Evolutionary conservation across 1,140 invertebrate species (phyloP).

Genomic region (Drosophila kohkoa): DNA sequence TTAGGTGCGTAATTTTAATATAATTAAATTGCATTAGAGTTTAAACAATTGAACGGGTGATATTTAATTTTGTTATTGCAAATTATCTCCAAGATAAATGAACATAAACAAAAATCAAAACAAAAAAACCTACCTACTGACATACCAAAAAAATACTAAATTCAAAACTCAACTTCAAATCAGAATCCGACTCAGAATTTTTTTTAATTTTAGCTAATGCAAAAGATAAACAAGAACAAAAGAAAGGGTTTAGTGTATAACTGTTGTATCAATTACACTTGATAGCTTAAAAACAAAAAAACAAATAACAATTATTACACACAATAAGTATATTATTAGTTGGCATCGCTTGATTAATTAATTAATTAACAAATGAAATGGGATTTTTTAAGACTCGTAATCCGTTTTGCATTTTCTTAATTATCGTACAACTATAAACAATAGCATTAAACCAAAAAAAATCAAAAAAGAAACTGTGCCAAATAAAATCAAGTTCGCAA

Average conservation of each 20-base stretch:
- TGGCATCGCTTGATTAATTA: slow-evolving; percentile 79
- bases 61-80: slow-evolving; percentile 73
- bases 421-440: slow-evolving; percentile 33
- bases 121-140: slow-evolving; percentile 9
- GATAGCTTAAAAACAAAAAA: slow-evolving; percentile 23
- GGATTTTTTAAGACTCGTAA: slow-evolving; percentile 53
- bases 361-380: slow-evolving; percentile 25
- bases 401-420: slow-evolving; percentile 75
- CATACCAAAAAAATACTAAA: not conserved
- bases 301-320: slow-evolving; percentile 9
- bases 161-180: not conserved
- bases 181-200: slow-evolving; percentile 4
- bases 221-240: not conserved
- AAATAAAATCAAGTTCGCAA: slow-evolving; percentile 48
- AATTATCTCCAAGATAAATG: slow-evolving; percentile 66
- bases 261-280: slow-evolving; percentile 59
- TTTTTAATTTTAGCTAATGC: not conserved
- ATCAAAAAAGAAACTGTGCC: slow-evolving; percentile 49
- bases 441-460: slow-evolving; percentile 32
- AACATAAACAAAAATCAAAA: slow-evolving; percentile 18
- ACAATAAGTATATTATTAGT: slow-evolving; percentile 62
- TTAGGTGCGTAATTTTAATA: slow-evolving; percentile 58
- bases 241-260: slow-evolving; percentile 34
- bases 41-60: slow-evolving; percentile 77
- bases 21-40: slow-evolving; percentile 67